Evolutionary conservation across 1,140 invertebrate species (phyloP).

Genomic region (Adelges cooleyi): DNA sequence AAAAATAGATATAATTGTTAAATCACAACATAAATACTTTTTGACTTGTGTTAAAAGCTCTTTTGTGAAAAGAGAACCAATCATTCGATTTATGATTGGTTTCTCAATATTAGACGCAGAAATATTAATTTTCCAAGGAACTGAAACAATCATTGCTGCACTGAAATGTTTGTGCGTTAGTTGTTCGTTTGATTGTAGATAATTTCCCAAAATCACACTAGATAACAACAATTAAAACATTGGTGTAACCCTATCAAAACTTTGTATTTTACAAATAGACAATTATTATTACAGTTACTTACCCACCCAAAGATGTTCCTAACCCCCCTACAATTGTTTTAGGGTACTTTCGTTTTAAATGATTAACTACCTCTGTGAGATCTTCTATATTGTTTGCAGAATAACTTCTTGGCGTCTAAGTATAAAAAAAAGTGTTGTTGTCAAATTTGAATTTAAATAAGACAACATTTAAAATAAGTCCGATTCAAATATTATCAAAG

Average conservation of each 20-base stretch:
- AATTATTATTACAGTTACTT: conserved; percentile 20
- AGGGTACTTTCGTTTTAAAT: conserved; percentile 52
- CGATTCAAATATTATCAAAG: too few relatives aligned
- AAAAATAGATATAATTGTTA: background rate
- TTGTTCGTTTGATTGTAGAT: conserved; percentile 52
- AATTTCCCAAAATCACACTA: conserved; percentile 63
- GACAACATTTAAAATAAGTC: too few relatives aligned
- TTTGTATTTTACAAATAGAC: background rate
- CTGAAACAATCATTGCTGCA: conserved; percentile 67
- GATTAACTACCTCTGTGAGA: conserved; percentile 58
- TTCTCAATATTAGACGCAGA: conserved; percentile 61
- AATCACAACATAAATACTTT: conserved; percentile 42
- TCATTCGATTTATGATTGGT: conserved; percentile 58
- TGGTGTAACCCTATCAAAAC: background rate
- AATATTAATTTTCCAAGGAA: conserved; percentile 67
- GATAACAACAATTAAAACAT: conserved; percentile 26
- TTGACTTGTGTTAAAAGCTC: conserved; percentile 33
- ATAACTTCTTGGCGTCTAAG: conserved; percentile 67
- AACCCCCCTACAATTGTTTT: conserved; percentile 56
- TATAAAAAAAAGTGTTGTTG: conserved; percentile 31
- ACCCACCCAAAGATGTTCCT: conserved; percentile 73
- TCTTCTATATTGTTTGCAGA: conserved; percentile 72
- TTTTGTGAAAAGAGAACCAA: conserved; percentile 62
- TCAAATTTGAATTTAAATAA: background rate
- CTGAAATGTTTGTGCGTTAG: conserved; percentile 45